A percentile compares a stretch with the other conserved stretches of the same genome.
phyloP scores from a whole-genome alignment of 2,888 invertebrate genomes.

The Gryllus longicercus region DNA sequence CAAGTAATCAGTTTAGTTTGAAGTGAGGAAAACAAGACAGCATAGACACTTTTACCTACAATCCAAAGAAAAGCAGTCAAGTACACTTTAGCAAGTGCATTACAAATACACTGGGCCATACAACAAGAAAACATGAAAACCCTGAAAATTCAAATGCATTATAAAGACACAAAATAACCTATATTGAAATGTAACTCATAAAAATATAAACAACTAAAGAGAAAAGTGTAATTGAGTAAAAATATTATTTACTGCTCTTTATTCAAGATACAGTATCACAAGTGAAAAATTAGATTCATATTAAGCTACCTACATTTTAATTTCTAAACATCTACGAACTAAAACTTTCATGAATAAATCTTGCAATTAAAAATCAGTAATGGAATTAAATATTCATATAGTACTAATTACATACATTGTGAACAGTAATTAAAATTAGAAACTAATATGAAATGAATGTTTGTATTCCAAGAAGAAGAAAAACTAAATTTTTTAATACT shows the following conservation, averaged over 20 bases:
- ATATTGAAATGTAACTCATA: background rate
- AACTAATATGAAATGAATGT: too few species aligned
- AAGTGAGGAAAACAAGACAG: conserved; percentile 11
- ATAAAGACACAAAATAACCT: background rate
- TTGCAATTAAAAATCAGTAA: too few species aligned
- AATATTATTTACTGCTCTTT: background rate
- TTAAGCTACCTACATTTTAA: too few species aligned
- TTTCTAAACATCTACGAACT: too few species aligned
- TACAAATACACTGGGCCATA: background rate
- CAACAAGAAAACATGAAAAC: background rate
- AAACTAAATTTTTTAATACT: conserved; percentile 41
- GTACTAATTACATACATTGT: too few species aligned
- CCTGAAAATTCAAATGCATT: background rate
- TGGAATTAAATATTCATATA: too few species aligned
- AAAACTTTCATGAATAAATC: too few species aligned
- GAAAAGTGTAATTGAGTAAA: background rate
- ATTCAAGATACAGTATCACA: too few species aligned
- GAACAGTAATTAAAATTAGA: too few species aligned
- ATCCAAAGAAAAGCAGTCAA: conserved; percentile 11
- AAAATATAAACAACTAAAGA: background rate
- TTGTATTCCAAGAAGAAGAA: too few species aligned
- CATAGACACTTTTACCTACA: conserved; percentile 1
- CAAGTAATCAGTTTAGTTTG: conserved; percentile 23
- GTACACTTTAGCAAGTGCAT: conserved; percentile 7
- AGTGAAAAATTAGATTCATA: too few species aligned